Evolutionary conservation across 2,113 vertebrate species (phyloP), one percentile per base, ranked within the genome.

Genomic region (Alces alces): DNA sequence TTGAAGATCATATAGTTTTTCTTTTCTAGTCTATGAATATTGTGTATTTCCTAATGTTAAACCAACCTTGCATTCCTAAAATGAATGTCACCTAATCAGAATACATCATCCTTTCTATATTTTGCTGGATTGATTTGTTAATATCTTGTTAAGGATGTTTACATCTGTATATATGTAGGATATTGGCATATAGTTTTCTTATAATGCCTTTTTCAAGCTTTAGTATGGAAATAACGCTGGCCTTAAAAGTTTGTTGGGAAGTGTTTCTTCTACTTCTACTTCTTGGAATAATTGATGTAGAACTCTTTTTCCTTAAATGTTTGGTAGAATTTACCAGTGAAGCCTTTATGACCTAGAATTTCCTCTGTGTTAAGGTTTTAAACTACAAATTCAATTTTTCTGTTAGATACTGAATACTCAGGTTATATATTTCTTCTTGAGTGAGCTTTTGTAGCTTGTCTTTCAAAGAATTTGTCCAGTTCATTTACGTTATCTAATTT

Each of bases 21-120:
- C 86, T 70, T 93, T 89, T 57, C 47, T 66, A 61, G 9, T 27
- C 73, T 87, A 55, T 91, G 43, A 91, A 91, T 58, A 76, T 45
- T 19, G 9, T 93, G 8, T 88, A 57, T 91, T 91, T 91, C 87
- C 78, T 76, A 92, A 94, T 47, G n/a, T 91, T 91, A 90, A 96
- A 76, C 76, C 66, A 78, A 52, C 52, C 30, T 33, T 93, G 19
- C 13, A 83, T 13, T 90, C 28, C 14, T 93, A 39, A 36, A 83
- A 93, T 64, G 83, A 8, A 76, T 83, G 28, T 28, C 55, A 96
- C 33, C 64, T 95, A 25, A 43, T 88, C 50, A 87, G 57, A 95
- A 95, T 43, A n/a, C 58, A 93, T 90, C 82, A 52, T 66, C 50
- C 33, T 96, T 93, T 96, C 33, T 92, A 57, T 50, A 87, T 96